phyloP scores from a whole-genome alignment of 2,797 vertebrate genomes.

The Pempheris klunzingeri region DNA sequence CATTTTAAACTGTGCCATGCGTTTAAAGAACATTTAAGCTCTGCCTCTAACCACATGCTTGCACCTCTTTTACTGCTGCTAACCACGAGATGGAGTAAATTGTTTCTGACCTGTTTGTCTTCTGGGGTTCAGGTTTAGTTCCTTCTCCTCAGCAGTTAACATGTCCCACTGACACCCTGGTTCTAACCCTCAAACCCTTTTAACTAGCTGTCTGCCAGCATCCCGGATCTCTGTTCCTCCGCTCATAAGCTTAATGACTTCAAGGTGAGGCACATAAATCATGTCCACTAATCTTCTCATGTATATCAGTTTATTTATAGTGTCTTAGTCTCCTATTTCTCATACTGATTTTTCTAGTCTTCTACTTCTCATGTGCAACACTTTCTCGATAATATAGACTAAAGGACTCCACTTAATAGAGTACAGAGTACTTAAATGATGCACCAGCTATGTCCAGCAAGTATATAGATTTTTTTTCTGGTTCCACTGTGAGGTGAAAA shows the following conservation, averaged over 20 bases:
- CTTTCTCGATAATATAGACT: neutral
- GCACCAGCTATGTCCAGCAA: neutral
- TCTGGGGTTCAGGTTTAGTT: neutral
- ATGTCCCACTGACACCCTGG: conserved; percentile 41
- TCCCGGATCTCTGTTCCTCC: conserved; percentile 87
- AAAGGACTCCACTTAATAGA: no score
- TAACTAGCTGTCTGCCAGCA: conserved; percentile 91
- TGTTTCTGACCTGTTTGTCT: neutral
- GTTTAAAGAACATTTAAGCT: neutral
- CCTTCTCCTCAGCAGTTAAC: neutral
- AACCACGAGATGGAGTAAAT: neutral
- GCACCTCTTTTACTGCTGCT: neutral
- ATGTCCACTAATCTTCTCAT: neutral
- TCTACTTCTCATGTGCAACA: neutral
- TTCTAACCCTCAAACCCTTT: conserved; percentile 38
- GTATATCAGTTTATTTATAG: neutral
- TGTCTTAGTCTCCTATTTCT: neutral
- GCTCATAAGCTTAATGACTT: conserved; percentile 85
- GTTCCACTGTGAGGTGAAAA: neutral
- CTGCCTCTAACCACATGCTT: no score
- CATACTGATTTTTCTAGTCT: neutral
- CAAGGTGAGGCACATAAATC: conserved; percentile 84
- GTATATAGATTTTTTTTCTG: no score
- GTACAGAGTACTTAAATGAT: no score
- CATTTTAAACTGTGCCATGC: no score